Base-by-base conservation (phyloP, 2,113 vertebrate genomes). In the Actenoides hombroni region DNA sequence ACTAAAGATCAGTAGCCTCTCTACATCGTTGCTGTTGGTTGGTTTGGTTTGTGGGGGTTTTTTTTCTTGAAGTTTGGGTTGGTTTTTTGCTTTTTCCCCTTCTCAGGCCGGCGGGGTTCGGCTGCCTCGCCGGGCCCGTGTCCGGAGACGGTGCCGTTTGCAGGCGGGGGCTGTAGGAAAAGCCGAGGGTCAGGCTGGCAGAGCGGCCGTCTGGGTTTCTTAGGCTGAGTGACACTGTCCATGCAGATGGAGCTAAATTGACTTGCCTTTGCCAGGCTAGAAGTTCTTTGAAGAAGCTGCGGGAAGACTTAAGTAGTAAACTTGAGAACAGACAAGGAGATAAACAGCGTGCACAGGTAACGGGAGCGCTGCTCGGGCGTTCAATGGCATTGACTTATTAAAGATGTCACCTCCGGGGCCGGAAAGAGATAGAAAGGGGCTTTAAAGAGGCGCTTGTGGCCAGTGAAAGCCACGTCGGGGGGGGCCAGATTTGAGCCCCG, bases 251-350 rank as follows among this genome's bases (percentile, higher is more conserved):
- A 91, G 83, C 95, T 97, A 88, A 98, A 88, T n/a, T 39, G 63
- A n/a, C 84, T 86, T 87, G 69, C 90, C 82, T 67, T 97, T 90
- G 69, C 93, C 88, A 98, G 98, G 98, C 98, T 88, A 96, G 98
- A 81, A 98, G 70, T 83, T 98, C 97, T 83, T 86, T 98, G 67
- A 97, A 97, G 96, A 97, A 97, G 80, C 97, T 98, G 39, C 97
- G 97, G 78, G 96, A 98, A 85, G 98, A 98, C 86, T 96, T 98
- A 88, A 97, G 96, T 91, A 96, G 92, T 95, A 96, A 96, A 71
- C 96, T 97, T 79, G 97, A 97, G 83, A 96, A 64, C 89, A 95
- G 91, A 67, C 90, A 90, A 35, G 89, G 90, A 83, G 94, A 78
- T 94, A 68, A 90, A 35, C 57, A 87, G 77, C 82, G 37, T 2